Base-by-base conservation (phyloP, 2,113 vertebrate species). In the Leuciscus idus region DNA sequence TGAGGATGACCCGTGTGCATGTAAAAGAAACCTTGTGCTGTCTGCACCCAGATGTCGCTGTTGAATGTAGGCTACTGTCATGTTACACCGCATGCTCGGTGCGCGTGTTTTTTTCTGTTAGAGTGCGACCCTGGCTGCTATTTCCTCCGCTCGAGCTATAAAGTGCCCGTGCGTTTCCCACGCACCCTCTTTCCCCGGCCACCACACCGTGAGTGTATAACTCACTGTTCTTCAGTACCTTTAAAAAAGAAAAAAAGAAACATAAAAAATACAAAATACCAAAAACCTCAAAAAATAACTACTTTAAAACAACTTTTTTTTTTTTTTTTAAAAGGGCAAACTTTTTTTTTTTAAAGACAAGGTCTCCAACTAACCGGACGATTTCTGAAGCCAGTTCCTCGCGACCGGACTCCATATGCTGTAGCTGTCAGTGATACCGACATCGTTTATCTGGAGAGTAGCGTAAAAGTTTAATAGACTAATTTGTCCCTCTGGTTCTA, bases 151-250 rank as follows among this genome's bases (percentile, higher is more conserved):
- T 76, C 93, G 85, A 86, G 86, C 92, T 96, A 95, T 95, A 96
- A 95, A 96, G 95, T 93, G 88, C 73, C 88, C 93, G 91, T 85
- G 93, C 93, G 88, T 88, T 89, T 88, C 91, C 78, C 90, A 92
- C 92, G 89, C 94, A 91, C 90, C 91, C 95, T 95, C 94, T 96
- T 95, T 95, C 90, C 92, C 91, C 92, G 91, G 89, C 92, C 92
- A 92, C 92, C 92, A 93, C 93, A 93, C 92, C 91, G 95, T 95
- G 95, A 95, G 95, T 95, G 95, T 93, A 83, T 81, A 93, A 94
- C 95, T 95, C 95, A 95, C 95, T 79, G 94, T 91, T 92, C 90
- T 92, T 90, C 90, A 93, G 92, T 92, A 94, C 93, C 91, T 92
- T 92, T 92, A 93, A 92, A 93, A 91, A 93, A 93, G 90, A 94